Percentiles rank a stretch among this genome's conserved stretches.
Conservation (phyloP, 2,888 invertebrate genomes). For the Endomychus coccineus region DNA sequence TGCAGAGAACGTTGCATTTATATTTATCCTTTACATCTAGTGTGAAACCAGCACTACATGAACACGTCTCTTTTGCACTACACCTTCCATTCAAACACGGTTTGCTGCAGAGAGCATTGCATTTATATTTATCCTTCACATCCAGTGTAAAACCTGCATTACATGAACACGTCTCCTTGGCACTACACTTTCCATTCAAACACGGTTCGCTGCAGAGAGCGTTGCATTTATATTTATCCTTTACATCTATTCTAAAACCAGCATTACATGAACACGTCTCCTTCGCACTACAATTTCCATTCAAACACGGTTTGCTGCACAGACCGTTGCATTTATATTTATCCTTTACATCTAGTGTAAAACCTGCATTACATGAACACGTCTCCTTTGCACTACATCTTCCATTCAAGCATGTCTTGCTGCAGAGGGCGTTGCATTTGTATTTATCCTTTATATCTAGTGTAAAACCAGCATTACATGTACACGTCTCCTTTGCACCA, state of each 20-base stretch:
- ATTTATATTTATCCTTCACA: slow-evolving; percentile 22
- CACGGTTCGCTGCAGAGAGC: slow-evolving; percentile 37
- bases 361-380: slow-evolving; percentile 42
- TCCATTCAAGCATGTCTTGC: slow-evolving; percentile 20
- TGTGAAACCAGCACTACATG: slow-evolving; percentile 6
- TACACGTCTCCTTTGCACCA: slow-evolving; percentile 33
- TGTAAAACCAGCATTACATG: slow-evolving; percentile 13
- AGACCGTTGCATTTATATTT: slow-evolving; percentile 21
- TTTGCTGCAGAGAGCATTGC: slow-evolving; percentile 31
- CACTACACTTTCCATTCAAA: slow-evolving; percentile 29
- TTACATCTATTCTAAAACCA: slow-evolving; percentile 23
- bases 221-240: slow-evolving; percentile 25
- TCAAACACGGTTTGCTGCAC: slow-evolving; percentile 20
- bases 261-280: slow-evolving; percentile 26
- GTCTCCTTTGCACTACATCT: slow-evolving; percentile 31
- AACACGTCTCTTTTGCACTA: slow-evolving; percentile 29
- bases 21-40: slow-evolving; percentile 21
- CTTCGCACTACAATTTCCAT: slow-evolving; percentile 25
- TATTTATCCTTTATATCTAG: slow-evolving; percentile 20
- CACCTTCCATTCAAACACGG: slow-evolving; percentile 21
- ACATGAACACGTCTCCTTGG: slow-evolving; percentile 25
- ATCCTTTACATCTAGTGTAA: slow-evolving; percentile 14
- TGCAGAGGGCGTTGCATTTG: slow-evolving; percentile 28
- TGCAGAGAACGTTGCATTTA: slow-evolving; percentile 23
- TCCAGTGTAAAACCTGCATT: slow-evolving; percentile 18